Evolutionary conservation across 2,113 vertebrate species (phyloP), one percentile per base, ranked within the genome.

Genomic region (Scatophagus argus): DNA sequence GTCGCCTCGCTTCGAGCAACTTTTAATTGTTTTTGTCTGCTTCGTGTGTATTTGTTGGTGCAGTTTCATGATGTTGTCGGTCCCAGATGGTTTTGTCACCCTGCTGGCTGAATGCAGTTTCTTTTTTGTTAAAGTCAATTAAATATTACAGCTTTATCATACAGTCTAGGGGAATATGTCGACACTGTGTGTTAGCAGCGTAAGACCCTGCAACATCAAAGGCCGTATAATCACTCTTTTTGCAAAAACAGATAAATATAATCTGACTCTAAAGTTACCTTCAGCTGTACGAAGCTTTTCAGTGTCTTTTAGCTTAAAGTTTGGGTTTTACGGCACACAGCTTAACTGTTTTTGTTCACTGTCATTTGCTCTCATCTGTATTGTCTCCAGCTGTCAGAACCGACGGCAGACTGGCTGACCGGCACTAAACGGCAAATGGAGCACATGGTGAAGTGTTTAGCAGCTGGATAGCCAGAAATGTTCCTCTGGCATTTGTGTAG

Each of bases 1-100:
- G 49, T 55, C 71, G 38, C 41, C 25, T 71, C 29, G 6, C 36
- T 73, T 32, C 56, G 17, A 56, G 17, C 31, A 74, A 83, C 61
- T 87, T 83, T 64, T 71, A 69, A 86, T 81, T 62, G 51, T 84
- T 83, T 86, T 67, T 68, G 36, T 71, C 69, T 58, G 61, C 61
- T 17, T 54, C 9, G n/a, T 74, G 69, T 68, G 51, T n/a, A 23
- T 54, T 38, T 52, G 21, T 46, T 41, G 61, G 27, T 43, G 52
- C 44, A 39, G 19, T 63, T 76, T 67, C 39, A 29, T 36, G 16
- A 61, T 21, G 21, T 21, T 12, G 16, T 16, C 54, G 41, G n/a
- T n/a, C n/a, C n/a, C n/a, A n/a, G n/a, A n/a, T n/a, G n/a, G n/a
- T n/a, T 54, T 10, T 74, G 55, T 27, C 10, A 3, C 10, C 23